Base-by-base conservation (phyloP, 2,797 vertebrate species). In the Coranthus polyacanthus region DNA sequence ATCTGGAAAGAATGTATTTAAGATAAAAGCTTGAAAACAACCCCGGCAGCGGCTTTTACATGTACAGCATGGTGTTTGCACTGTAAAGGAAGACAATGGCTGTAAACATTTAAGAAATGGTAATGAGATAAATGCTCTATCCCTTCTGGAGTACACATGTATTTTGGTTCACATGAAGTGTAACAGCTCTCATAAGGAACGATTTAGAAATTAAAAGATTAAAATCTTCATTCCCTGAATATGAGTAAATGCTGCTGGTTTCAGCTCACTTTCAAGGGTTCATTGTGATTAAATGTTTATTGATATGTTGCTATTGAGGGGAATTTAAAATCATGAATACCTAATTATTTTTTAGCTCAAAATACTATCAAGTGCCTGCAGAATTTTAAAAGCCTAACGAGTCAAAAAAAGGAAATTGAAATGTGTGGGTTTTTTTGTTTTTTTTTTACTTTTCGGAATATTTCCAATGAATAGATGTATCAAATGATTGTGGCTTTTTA, bases 1-100 rank as follows among this genome's bases (percentile, higher is more conserved):
- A 82, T 91, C 88, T 89, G 86, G 82, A 86, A 86, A 84, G 81
- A 87, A 88, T 88, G 82, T 85, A 87, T 90, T 92, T 91, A 92
- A 89, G 84, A 91, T 88, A 87, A 91, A 91, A 92, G 88, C 84
- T 86, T 83, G 85, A 93, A 90, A 89, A 91, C 89, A 88, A 86
- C 57, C 72, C 88, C 76, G 16, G 84, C 79, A 86, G 83, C 74
- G 47, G 66, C 88, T 81, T 74, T 56, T 73, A 59, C 72, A 71
- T 78, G 80, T 74, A 53, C 69, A 20, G 61, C 18, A 32, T 58
- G 58, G 72, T 75, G 88, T 86, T 87, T 85, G 75, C 81, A 77
- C 72, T 77, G 79, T 42, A 66, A 75, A 74, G 69, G 68, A 82
- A 88, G 87, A 89, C 90, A 87, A 88, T 83, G 77, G 86, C 83